phyloP scores from a whole-genome alignment of 2,113 vertebrate species.

The Melanotaenia duboulayi region DNA sequence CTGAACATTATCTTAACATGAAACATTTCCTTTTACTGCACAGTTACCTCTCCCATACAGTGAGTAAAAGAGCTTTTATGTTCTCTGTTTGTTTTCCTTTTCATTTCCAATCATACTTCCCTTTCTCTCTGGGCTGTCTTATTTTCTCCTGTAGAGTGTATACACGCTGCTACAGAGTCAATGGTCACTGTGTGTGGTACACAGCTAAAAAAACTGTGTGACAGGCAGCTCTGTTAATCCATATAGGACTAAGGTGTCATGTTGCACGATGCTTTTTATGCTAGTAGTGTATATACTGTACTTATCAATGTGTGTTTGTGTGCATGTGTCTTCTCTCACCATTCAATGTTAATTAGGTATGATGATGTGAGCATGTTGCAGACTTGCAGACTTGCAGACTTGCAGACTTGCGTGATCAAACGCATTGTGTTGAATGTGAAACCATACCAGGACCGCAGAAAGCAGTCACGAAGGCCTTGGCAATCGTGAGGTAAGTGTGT shows the following conservation, averaged over 20 bases:
- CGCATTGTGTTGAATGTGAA: slow-evolving; percentile 56
- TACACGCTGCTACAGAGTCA: slow-evolving; percentile 21
- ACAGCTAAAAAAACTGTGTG: slow-evolving; percentile 52
- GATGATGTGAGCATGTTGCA: slow-evolving; percentile 56
- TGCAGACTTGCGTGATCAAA: slow-evolving; percentile 66
- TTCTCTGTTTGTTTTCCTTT: slow-evolving; percentile 40
- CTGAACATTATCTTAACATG: slow-evolving; percentile 31
- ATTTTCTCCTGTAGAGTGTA: slow-evolving; percentile 9
- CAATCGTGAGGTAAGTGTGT: slow-evolving; percentile 38
- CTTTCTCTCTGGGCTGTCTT: slow-evolving; percentile 19
- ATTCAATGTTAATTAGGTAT: slow-evolving; percentile 71
- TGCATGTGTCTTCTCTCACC: slow-evolving; percentile 49
- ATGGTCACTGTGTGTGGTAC: slow-evolving; percentile 55
- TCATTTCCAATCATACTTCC: slow-evolving; percentile 30
- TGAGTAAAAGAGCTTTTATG: slow-evolving; percentile 21
- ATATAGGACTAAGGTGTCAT: slow-evolving; percentile 44
- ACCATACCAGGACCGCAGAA: slow-evolving; percentile 56
- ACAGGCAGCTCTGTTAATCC: slow-evolving; percentile 63
- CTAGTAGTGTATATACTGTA: slow-evolving; percentile 2
- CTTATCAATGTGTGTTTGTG: slow-evolving; percentile 46
- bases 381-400: slow-evolving; percentile 46
- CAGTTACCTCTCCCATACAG: not conserved
- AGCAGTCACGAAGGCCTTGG: slow-evolving; percentile 66
- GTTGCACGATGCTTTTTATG: slow-evolving; percentile 42
- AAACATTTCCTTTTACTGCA: slow-evolving; percentile 29